Evolutionary conservation across 2,113 vertebrate species (phyloP).

Genomic region (Gila orcuttii): DNA sequence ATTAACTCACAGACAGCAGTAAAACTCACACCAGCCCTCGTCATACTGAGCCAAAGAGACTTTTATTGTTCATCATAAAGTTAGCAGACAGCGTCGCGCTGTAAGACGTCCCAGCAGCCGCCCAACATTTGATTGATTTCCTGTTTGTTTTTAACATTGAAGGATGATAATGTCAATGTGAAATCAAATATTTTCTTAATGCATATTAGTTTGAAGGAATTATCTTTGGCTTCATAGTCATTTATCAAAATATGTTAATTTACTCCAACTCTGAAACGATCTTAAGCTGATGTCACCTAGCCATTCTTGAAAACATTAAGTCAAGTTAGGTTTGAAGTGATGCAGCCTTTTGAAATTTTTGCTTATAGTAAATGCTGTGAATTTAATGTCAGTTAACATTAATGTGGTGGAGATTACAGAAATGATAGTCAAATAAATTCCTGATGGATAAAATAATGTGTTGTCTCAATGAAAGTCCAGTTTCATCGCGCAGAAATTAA

Average conservation of each 20-base stretch:
- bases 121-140: not conserved
- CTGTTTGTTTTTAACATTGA: slow-evolving; percentile 2
- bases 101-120: not conserved
- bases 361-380: too few relatives aligned
- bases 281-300: too few relatives aligned
- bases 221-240: too few relatives aligned
- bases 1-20: slow-evolving; percentile 40
- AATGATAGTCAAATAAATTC: not conserved
- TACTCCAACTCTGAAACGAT: too few relatives aligned
- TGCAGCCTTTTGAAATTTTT: too few relatives aligned
- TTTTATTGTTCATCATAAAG: slow-evolving; percentile 43
- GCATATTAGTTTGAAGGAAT: not conserved
- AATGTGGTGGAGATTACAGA: too few relatives aligned
- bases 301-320: too few relatives aligned
- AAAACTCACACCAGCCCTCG: slow-evolving; percentile 36
- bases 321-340: too few relatives aligned
- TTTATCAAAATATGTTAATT: too few relatives aligned
- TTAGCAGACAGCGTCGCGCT: slow-evolving; percentile 40
- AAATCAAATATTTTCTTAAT: not conserved
- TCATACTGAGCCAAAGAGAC: not conserved
- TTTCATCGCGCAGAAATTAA: not conserved
- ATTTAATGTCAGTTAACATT: too few relatives aligned
- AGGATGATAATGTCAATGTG: not conserved
- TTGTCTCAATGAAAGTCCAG: not conserved
- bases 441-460: not conserved